These are phyloP conservation scores for Tethya wilhelma DNA, from an alignment of 37 sponge, comb jelly and placozoan genomes.

Conservation along the genomic window DNA sequence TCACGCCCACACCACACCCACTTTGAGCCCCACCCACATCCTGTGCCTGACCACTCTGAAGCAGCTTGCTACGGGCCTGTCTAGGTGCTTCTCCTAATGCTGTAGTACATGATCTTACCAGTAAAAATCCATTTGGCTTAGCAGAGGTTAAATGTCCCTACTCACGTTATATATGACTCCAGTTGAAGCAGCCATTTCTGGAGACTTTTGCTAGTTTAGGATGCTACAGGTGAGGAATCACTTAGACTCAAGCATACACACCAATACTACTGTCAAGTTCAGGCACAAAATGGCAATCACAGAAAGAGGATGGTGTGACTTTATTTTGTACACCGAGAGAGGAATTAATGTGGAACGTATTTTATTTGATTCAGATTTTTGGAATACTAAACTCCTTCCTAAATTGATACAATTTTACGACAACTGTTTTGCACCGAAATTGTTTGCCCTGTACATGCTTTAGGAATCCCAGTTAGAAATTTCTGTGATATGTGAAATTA, in stretches of 20 bases:
- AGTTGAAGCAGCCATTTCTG: background rate
- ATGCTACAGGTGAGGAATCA: background rate
- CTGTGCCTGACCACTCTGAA: no score
- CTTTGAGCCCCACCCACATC: no score
- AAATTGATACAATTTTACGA: slow-evolving; percentile 60
- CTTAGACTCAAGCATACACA: slow-evolving; percentile 31
- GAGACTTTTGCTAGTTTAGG: slow-evolving; percentile 2
- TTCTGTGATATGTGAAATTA: slow-evolving; percentile 1
- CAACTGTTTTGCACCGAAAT: slow-evolving; percentile 67
- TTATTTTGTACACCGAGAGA: slow-evolving; percentile 48
- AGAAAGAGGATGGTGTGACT: slow-evolving; percentile 68
- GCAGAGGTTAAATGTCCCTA: slow-evolving; percentile 48
- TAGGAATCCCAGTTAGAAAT: slow-evolving; percentile 50
- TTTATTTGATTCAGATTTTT: slow-evolving; percentile 32
- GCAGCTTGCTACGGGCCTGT: no score
- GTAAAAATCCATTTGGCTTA: slow-evolving; percentile 27
- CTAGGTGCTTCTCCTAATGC: slow-evolving; percentile 61
- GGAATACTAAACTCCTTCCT: slow-evolving; percentile 26
- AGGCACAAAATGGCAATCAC: slow-evolving; percentile 61
- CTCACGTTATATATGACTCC: slow-evolving; percentile 1
- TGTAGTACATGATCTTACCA: slow-evolving; percentile 21
- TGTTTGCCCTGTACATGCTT: slow-evolving; percentile 57
- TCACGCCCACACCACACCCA: no score
- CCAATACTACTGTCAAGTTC: slow-evolving; percentile 55
- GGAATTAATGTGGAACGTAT: slow-evolving; percentile 55